These are phyloP conservation scores for Pseudopipra pipra DNA, from an alignment of 2,113 vertebrate species.

Conservation along the genomic window DNA sequence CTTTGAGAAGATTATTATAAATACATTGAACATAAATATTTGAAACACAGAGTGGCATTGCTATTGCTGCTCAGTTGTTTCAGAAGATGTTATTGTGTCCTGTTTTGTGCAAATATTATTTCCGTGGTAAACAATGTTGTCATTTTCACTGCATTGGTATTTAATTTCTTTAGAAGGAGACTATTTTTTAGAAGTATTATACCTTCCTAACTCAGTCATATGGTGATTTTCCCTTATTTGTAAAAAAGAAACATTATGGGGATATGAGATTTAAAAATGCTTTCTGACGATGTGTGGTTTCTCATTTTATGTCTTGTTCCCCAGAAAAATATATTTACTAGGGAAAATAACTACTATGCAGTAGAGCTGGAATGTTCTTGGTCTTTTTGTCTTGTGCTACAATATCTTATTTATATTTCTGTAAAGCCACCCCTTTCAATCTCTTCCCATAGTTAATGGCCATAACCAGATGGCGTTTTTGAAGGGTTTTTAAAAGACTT, in stretches of 20 bases:
- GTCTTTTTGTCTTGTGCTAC: background rate
- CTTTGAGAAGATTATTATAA: slow-evolving; percentile 57
- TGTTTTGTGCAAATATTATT: slow-evolving; percentile 25
- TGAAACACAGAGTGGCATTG: slow-evolving; percentile 3
- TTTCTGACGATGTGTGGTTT: background rate
- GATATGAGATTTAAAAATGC: background rate
- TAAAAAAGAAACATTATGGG: background rate
- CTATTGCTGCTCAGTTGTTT: background rate
- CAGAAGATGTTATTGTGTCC: background rate
- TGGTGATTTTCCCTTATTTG: background rate
- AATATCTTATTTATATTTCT: background rate
- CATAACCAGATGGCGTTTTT: background rate
- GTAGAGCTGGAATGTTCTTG: background rate
- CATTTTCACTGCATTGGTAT: background rate
- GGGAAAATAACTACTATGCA: background rate
- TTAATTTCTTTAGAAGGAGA: background rate
- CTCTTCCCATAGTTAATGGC: slow-evolving; percentile 5
- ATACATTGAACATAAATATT: slow-evolving; percentile 44
- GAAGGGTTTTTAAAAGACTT: slow-evolving; percentile 24
- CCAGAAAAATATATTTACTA: background rate
- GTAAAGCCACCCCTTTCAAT: slow-evolving; percentile 16
- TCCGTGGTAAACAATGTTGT: background rate
- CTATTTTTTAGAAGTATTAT: background rate
- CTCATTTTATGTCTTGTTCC: background rate
- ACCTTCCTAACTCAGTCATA: background rate